phyloP scores from a whole-genome alignment of 2,113 vertebrate genomes.

The Colistium nudipinnis region DNA sequence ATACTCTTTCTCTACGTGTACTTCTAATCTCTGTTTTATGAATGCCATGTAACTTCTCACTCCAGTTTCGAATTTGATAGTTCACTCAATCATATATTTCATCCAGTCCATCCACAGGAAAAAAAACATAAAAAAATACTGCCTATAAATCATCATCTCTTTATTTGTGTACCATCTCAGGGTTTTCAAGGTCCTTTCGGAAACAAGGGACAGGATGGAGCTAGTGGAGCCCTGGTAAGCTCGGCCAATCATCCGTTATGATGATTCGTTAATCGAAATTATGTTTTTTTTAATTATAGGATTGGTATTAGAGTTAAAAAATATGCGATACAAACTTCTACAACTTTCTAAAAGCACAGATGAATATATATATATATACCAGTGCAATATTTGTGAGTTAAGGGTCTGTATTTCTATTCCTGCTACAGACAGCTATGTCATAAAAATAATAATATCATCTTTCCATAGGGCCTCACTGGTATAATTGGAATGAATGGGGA shows the following conservation, averaged over 20 bases:
- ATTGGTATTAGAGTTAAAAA: not conserved
- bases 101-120: not conserved
- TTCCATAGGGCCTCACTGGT: constrained; percentile 72
- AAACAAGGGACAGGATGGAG: constrained; percentile 75
- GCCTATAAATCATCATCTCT: not conserved
- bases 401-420: not conserved
- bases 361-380: not conserved
- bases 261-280: too few relatives aligned
- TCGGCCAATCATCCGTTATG: not conserved
- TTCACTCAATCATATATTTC: not conserved
- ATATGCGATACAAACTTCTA: not conserved
- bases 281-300: not conserved
- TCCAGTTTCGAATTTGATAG: not conserved
- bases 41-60: not conserved
- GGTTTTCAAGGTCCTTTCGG: constrained; percentile 72
- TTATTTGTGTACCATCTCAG: constrained; percentile 53
- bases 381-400: not conserved
- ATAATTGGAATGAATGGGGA: constrained; percentile 66
- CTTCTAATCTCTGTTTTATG: not conserved
- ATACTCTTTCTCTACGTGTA: fast-evolving
- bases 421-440: not conserved
- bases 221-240: constrained; percentile 70
- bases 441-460: constrained; percentile 5
- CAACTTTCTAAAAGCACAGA: not conserved
- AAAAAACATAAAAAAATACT: not conserved